Base-by-base conservation (phyloP, 2,888 invertebrate genomes). In the Chymomyza fuscimana region DNA sequence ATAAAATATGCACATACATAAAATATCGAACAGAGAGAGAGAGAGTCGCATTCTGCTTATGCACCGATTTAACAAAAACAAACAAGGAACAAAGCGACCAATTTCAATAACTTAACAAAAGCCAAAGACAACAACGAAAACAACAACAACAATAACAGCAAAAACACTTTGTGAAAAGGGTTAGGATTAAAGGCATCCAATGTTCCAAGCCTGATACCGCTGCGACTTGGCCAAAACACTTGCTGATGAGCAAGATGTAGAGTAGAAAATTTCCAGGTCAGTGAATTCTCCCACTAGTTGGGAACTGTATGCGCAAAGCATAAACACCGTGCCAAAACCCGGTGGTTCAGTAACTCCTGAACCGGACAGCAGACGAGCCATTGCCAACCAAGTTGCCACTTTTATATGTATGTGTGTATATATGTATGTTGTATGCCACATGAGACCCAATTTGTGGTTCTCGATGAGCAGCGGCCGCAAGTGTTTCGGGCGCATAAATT, bases 391-490 rank as follows among this genome's bases (percentile, higher is more conserved):
- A 62, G 67, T 75, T 77, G 77, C 76, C 88, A 73, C 86, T 86
- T 80, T 83, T 36, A 36, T 36, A 36, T 4, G 5, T 4, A 12
- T 46, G 4, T 2, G 12, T 46, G 0, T 46, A 46, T 46, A 12
- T 46, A 4, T 46, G 12, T 12, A 12, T 46, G 40, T 87, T 84
- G 83, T 86, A 86, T 73, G 86, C 86, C 88, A 84, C 84, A 86
- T 88, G 88, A 87, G 84, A 88, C 79, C 76, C 88, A 84, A 85
- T 85, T 89, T 86, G 84, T 68, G 76, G 76, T 73, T 22, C 71
- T 74, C 69, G 85, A 72, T 63, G 60, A 36, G 60, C 60, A 54
- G 22, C 60, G 36, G 36, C 60, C 36, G 36, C 68, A 68, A 70
- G 80, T 77, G 77, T 76, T 79, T 63, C 76, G 50, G 60, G 69